Base-by-base conservation (phyloP, 2,797 vertebrate species). In the Arrhamphus sclerolepis region DNA sequence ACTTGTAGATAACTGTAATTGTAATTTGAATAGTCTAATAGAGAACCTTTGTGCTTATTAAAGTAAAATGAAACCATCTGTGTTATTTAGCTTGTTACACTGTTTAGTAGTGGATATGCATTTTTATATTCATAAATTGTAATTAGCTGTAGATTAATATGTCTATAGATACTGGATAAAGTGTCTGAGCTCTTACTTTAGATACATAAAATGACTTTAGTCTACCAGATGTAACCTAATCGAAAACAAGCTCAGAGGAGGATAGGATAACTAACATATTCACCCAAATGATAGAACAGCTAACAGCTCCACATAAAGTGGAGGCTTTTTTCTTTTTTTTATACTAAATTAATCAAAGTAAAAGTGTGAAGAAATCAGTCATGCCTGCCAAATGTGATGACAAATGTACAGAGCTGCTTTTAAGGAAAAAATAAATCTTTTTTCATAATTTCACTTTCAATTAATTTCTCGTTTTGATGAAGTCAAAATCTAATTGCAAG, bases 381-480 rank as follows among this genome's bases (percentile, higher is more conserved):
- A 55, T 58, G 57, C 69, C 65, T 70, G 46, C 63, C 54, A 40
- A 53, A 44, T 46, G 57, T 82, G 60, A 62, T 76, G 49, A 77
- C 50, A 81, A 56, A 73, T 40, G 62, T 9, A 77, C 40, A 53
- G 34, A 55, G 61, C 48, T 3, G n/a, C 57, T 79, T 62, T 41
- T 38, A 58, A 67, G 42, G 62, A 46, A 55, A 87, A 76, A 40
- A 82, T 77, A 75, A 85, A 74, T 75, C 62, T 78, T 80, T 66
- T 77, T 70, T 64, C 71, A 56, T 72, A 58, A 85, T 90, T 91
- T 89, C 75, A 80, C 79, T 88, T 92, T 86, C 84, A 85, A 91
- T 92, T 90, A 87, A 90, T 93, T 92, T 86, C 62, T 84, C 77
- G 70, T 92, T 93, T 90, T 91, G 83, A 81, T 83, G 62, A 90